phyloP scores from a whole-genome alignment of 2,888 invertebrate species.

The Phlogophora meticulosa region DNA sequence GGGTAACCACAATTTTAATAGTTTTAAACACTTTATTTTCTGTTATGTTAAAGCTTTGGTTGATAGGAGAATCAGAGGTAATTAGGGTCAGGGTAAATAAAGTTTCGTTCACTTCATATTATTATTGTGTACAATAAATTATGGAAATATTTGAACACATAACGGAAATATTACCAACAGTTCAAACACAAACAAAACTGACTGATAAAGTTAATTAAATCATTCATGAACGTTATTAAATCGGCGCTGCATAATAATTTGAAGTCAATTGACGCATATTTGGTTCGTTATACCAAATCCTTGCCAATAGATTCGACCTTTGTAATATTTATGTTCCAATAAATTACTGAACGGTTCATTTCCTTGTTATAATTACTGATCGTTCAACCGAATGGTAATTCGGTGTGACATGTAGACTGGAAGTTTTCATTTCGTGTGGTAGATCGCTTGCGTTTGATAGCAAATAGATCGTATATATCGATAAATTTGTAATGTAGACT shows the following conservation, averaged over 20 bases:
- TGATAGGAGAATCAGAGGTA: too few relatives aligned
- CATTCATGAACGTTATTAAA: conserved; percentile 27
- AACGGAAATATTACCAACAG: background rate
- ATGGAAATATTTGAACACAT: background rate
- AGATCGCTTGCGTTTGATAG: conserved; percentile 31
- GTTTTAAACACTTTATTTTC: too few relatives aligned
- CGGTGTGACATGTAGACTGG: conserved; percentile 35
- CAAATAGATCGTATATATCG: conserved; percentile 37
- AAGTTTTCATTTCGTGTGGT: conserved; percentile 31
- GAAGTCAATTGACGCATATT: conserved; percentile 16
- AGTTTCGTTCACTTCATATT: background rate
- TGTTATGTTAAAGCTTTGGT: too few relatives aligned
- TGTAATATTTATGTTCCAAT: conserved; percentile 47
- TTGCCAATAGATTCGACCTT: conserved; percentile 39
- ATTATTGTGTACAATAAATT: background rate
- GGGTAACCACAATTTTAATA: too few relatives aligned
- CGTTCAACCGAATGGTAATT: conserved; percentile 39
- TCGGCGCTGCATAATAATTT: conserved; percentile 17
- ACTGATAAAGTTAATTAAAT: conserved; percentile 17
- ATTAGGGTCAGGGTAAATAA: too few relatives aligned
- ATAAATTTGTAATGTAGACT: conserved; percentile 27
- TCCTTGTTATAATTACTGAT: conserved; percentile 56
- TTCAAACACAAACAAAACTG: background rate
- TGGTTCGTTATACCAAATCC: conserved; percentile 15
- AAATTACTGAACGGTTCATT: conserved; percentile 45